Conservation (phyloP, 2,113 vertebrate species). For the Chiloscyllium plagiosum region DNA sequence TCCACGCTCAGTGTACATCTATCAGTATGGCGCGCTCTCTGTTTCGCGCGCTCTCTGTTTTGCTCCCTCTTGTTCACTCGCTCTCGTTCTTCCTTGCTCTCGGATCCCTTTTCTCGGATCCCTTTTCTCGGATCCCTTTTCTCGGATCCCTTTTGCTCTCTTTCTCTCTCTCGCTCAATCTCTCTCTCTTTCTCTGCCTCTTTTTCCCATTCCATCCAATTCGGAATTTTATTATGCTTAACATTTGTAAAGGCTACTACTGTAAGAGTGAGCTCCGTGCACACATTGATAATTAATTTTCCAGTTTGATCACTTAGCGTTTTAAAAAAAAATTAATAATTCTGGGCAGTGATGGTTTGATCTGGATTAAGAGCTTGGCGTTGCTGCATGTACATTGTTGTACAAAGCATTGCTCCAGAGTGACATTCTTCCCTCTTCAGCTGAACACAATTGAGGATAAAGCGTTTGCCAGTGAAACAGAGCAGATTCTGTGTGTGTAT, state of each 20-base stretch:
- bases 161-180: background rate
- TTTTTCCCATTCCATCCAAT: slow-evolving; percentile 15
- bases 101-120: too few species aligned
- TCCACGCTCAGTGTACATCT: background rate
- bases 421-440: background rate
- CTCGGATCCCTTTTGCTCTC: background rate
- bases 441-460: background rate
- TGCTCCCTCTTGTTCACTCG: too few species aligned
- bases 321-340: background rate
- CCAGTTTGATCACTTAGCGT: background rate
- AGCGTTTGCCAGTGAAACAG: background rate
- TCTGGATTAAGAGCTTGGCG: background rate
- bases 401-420: background rate
- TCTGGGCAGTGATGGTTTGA: background rate
- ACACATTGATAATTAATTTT: background rate
- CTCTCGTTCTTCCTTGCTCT: too few species aligned
- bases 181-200: background rate
- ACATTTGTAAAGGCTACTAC: background rate
- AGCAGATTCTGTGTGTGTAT: background rate
- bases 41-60: background rate
- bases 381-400: background rate
- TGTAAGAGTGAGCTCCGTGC: too few species aligned
- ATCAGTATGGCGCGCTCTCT: background rate
- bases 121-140: too few species aligned
- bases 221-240: background rate